These are phyloP conservation scores for Sinocyclocheilus grahami DNA, from an alignment of 2,113 vertebrate genomes.

Conservation along the genomic window DNA sequence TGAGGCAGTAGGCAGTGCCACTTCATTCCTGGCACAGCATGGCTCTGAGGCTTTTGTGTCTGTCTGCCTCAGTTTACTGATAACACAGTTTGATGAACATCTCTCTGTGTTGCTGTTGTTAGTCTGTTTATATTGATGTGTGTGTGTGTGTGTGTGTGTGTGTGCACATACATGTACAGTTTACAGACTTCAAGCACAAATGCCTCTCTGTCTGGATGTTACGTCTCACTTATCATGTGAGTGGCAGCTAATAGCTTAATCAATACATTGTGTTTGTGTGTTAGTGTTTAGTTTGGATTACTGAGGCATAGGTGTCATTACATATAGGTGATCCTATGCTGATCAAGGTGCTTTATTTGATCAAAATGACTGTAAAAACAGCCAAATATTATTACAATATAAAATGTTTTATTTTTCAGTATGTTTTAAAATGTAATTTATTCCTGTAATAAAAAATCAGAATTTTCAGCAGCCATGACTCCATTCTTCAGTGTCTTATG, in stretches of 20 bases:
- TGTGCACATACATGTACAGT: background rate
- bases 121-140: background rate
- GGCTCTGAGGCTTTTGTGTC: slow-evolving; percentile 11
- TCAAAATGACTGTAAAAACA: no score
- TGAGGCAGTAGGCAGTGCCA: background rate
- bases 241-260: slow-evolving; percentile 38
- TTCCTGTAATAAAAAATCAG: no score
- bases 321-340: background rate
- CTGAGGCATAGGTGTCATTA: background rate
- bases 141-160: background rate
- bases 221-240: slow-evolving; percentile 44
- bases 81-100: background rate
- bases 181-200: slow-evolving; percentile 25
- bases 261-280: slow-evolving; percentile 51
- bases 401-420: no score
- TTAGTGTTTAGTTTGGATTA: slow-evolving; percentile 22
- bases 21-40: slow-evolving; percentile 17
- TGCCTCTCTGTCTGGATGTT: slow-evolving; percentile 45
- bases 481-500: background rate
- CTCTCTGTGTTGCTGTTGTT: background rate
- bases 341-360: no score
- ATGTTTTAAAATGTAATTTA: no score
- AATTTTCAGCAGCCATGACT: background rate
- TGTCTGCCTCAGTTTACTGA: slow-evolving; percentile 18
- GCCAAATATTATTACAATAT: no score